Evolutionary conservation across 2,113 vertebrate species (phyloP).

Genomic region (Neoarius graeffei): DNA sequence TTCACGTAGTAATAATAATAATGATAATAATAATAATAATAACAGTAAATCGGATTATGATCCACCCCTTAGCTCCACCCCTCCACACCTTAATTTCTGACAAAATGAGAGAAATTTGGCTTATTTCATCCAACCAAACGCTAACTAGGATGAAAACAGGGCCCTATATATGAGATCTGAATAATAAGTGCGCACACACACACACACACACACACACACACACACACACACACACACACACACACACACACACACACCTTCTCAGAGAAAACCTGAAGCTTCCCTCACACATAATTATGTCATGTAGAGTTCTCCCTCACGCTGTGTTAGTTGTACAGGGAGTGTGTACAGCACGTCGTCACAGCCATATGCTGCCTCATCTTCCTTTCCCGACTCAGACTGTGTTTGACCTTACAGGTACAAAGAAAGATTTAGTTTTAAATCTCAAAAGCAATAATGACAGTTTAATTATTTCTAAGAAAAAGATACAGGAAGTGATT

Average conservation of each 20-base stretch:
- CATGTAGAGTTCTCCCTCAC: slow-evolving; percentile 32
- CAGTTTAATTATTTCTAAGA: background rate
- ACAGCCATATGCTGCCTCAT: slow-evolving; percentile 37
- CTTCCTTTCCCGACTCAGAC: background rate
- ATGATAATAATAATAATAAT: too few species aligned
- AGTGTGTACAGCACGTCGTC: slow-evolving; percentile 13
- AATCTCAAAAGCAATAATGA: background rate
- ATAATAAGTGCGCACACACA: background rate
- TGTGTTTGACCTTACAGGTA: slow-evolving; percentile 34
- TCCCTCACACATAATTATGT: slow-evolving; percentile 17
- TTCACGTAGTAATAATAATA: too few species aligned
- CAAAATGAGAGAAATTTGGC: background rate
- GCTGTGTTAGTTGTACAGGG: slow-evolving; percentile 30
- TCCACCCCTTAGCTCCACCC: background rate
- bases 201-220: too few species aligned
- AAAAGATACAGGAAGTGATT: too few species aligned
- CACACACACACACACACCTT: background rate
- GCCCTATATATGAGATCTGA: background rate
- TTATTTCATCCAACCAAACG: background rate
- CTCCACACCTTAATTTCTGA: background rate
- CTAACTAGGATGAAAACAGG: background rate
- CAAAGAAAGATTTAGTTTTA: too few species aligned
- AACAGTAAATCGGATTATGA: too few species aligned
- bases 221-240: background rate
- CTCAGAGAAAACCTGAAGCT: slow-evolving; percentile 11